Conservation (phyloP, 2,113 vertebrate genomes). For the Sialia sialis region DNA sequence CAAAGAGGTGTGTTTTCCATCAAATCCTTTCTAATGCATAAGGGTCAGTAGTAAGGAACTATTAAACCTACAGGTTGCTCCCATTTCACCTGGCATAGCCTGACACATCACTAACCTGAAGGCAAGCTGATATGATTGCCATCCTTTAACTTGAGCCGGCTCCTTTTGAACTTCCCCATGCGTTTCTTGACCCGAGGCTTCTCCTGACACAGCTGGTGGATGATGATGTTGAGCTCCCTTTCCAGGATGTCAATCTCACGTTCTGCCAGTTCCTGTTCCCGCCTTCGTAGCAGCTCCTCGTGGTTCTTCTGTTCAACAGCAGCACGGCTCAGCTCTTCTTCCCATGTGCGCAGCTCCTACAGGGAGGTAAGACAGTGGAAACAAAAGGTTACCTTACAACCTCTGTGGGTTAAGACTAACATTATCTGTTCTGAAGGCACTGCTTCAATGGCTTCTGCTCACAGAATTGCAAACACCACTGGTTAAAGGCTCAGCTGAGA, state of each 20-base stretch:
- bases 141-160: conserved; percentile 89
- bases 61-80: not conserved
- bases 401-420: not conserved
- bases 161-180: conserved; percentile 94
- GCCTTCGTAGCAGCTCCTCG: conserved; percentile 86
- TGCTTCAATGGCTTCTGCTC: not conserved
- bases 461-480: not conserved
- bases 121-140: conserved; percentile 96
- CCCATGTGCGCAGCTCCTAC: conserved; percentile 94
- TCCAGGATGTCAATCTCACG: conserved; percentile 95
- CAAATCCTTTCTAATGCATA: not conserved
- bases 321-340: conserved; percentile 90
- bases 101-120: conserved; percentile 77
- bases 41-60: not conserved
- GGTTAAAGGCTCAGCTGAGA: not conserved
- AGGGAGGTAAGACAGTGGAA: not conserved
- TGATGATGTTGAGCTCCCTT: conserved; percentile 95
- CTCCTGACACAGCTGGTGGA: conserved; percentile 96
- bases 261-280: conserved; percentile 94
- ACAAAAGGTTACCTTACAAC: not conserved
- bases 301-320: conserved; percentile 96
- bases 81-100: not conserved
- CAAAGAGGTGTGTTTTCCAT: not conserved
- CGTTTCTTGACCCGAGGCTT: conserved; percentile 92
- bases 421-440: not conserved